Evolutionary conservation across 53 echinoderm and acorn worm species (phyloP), one percentile per base, ranked within the genome.

Genomic region (Astropecten irregularis): DNA sequence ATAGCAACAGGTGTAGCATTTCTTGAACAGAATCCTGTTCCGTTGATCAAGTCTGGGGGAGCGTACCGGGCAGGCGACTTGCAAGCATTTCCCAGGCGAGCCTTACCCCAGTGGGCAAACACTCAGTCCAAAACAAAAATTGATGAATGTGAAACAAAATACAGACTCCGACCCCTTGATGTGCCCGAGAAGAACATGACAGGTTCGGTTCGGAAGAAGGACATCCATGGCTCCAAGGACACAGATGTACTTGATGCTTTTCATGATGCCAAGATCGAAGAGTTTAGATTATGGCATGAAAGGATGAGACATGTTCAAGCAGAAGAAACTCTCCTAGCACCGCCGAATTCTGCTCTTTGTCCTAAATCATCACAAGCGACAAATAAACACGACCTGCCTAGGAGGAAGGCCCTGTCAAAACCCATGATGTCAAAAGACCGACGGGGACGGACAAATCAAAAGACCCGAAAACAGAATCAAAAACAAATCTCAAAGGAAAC

Each of bases 191-290:
- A 47, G 26, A 46, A 62, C 20, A 21, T 40, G 0, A 23, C 28
- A 9, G 42, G 15, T 7, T 22, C 79, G 21, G 61, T 30, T 0
- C 25, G 21, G 40, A 61, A 32, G 31, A 61, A 46, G 32, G 46
- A 61, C 2, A 8, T 61, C 15, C 40, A 25, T 30, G 60, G 40
- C 3, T 9, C 28, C 0, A 22, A 36, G 56, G 39, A 29, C 11
- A 40, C 40, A 40, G 40, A 58, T 18, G 20, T 58, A 16, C 40
- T 76, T 20, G 37, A 76, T 36, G 56, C 58, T 0, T 76, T 76
- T 40, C 56, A 76, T 42, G 25, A 39, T 10, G 59, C 76, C 28
- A 76, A 76, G 58, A 58, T 76, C n/a, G 79, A 79, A 44, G 79
- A 79, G 49, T 61, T 60, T 31, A 36, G 33, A n/a, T 62, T 44